Conservation (phyloP, 2,888 invertebrate species). For the Bombyx huttoni region DNA sequence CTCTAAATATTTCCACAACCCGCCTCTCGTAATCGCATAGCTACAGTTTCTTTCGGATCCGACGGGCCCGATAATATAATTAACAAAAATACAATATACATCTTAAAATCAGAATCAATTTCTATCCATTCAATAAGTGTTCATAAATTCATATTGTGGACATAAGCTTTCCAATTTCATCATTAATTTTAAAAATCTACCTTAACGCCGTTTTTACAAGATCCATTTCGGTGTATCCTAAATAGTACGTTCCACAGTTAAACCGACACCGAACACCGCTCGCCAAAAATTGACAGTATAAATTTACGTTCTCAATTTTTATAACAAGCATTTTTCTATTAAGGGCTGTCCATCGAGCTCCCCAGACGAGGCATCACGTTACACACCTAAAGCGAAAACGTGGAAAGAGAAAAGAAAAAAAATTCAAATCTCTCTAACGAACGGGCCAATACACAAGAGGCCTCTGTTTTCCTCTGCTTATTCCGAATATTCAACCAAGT, state of each 20-base stretch:
- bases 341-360: slow-evolving; percentile 51
- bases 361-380: slow-evolving; percentile 48
- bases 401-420: slow-evolving; percentile 21
- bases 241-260: slow-evolving; percentile 14
- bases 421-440: slow-evolving; percentile 68
- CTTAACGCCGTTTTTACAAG: slow-evolving; percentile 4
- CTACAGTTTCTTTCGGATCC: no score
- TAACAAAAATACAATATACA: no score
- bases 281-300: slow-evolving; percentile 40
- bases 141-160: slow-evolving; percentile 7
- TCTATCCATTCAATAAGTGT: neutral
- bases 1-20: no score
- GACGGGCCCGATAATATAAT: no score
- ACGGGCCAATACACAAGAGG: slow-evolving; percentile 59
- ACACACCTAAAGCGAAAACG: slow-evolving; percentile 53
- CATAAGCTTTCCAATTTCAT: slow-evolving; percentile 12
- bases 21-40: no score
- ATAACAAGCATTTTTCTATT: slow-evolving; percentile 57
- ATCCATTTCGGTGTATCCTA: slow-evolving; percentile 6
- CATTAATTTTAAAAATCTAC: slow-evolving; percentile 1
- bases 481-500: slow-evolving; percentile 51
- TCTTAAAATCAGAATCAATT: no score
- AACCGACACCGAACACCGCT: slow-evolving; percentile 26
- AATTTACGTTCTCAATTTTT: slow-evolving; percentile 53
- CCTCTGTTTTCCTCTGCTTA: slow-evolving; percentile 56